phyloP scores from a whole-genome alignment of 2,888 invertebrate genomes.

The Theodoxus fluviatilis region DNA sequence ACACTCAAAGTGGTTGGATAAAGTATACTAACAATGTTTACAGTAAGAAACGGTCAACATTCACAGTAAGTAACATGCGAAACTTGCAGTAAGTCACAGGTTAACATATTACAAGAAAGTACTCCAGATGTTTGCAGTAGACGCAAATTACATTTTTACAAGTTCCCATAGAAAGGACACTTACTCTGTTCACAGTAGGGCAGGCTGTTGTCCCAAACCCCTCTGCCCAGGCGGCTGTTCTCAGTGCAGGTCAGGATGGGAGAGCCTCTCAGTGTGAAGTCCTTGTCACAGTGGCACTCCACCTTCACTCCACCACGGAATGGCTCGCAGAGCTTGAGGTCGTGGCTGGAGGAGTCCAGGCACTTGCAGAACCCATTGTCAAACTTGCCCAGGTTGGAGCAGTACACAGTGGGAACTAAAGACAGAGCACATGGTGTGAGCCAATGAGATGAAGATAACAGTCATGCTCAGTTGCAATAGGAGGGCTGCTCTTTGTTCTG shows the following conservation, averaged over 20 bases:
- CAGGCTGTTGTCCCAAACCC: conserved; percentile 36
- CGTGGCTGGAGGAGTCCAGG: conserved; percentile 34
- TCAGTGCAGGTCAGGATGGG: conserved; percentile 41
- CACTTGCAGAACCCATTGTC: conserved; percentile 50
- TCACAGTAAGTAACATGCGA: background rate
- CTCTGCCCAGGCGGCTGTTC: conserved; percentile 19
- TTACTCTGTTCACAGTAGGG: conserved; percentile 47
- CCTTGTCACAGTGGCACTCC: conserved; percentile 47
- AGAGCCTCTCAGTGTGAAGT: conserved; percentile 43
- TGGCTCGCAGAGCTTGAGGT: conserved; percentile 44
- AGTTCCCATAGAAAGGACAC: background rate
- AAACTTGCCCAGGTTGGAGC: conserved; percentile 38
- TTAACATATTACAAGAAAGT: background rate
- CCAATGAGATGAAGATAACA: too few species aligned
- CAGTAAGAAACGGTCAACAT: background rate
- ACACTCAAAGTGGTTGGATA: too few species aligned
- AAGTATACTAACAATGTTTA: background rate
- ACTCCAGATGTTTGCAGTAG: background rate
- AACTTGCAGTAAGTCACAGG: background rate
- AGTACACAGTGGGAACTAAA: too few species aligned
- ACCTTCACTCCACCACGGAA: conserved; percentile 43
- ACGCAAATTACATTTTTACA: background rate
- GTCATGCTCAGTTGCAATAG: too few species aligned
- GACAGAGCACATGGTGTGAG: too few species aligned
- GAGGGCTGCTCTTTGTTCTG: too few species aligned